Evolutionary conservation across 1,140 invertebrate genomes (phyloP), one percentile per base, ranked within the genome.

Genomic region (Drosophila arizonae): DNA sequence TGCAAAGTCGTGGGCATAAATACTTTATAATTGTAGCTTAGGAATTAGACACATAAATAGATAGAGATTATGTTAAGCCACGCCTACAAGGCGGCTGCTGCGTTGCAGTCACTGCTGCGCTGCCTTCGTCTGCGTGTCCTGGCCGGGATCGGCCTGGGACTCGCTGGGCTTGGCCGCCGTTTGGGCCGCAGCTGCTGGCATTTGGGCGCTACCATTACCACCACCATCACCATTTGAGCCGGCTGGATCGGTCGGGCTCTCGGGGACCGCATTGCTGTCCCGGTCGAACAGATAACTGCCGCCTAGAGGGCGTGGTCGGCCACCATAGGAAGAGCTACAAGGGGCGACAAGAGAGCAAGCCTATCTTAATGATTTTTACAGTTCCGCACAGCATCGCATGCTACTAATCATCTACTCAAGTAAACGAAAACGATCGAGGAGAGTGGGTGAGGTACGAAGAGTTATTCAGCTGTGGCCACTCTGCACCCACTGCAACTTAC

Each of bases 261-360:
- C 85, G 41, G 84, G 52, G 17, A 85, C 76, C 17, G 75, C 58
- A 52, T 86, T 81, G 52, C 77, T 77, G 58, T 90, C 82, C 36
- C 90, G 89, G 65, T 91, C 90, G 62, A 91, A 82, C n/a, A 91
- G 79, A 74, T 91, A 91, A 63, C 90, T 91, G 43, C 90, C 90
- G 75, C 90, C 90, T 91, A 91, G 64, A 72, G 90, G 88, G 66
- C 88, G 90, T 54, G 78, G 71, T 81, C 90, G 78, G 71, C 86
- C 86, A 89, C 90, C 89, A 85, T 91, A 91, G 82, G 90, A 76
- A 91, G 89, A 77, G 89, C 90, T 91, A 91, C 46, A 88, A 91
- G 90, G 76, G 90, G 90, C 72, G 90, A 91, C 57, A 91, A 84
- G 64, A 91, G 90, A 58, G 75, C 78, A 74, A 90, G 84, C 89